Evolutionary conservation across 2,888 invertebrate species (phyloP), one percentile per base, ranked within the genome.

Genomic region (Lamellibrachia columna): DNA sequence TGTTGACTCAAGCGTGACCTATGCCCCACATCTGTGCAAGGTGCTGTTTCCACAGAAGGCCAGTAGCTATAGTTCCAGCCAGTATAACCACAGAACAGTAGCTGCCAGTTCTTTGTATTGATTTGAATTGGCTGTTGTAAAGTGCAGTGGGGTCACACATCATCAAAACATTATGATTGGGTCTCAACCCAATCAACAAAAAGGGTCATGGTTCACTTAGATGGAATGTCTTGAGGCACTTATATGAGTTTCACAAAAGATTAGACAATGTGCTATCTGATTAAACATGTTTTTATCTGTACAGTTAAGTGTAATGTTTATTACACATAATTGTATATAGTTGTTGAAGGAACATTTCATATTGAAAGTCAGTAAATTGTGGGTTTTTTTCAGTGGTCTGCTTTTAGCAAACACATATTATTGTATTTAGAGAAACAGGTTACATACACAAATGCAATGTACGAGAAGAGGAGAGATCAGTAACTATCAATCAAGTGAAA

Each of bases 1-100:
- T 75, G 75, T 75, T 75, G 75, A 75, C 11, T 75, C 75, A 75
- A 75, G 75, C 75, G 75, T 75, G 75, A 75, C 75, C 75, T 75
- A 22, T 75, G 75, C 75, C 75, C 75, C 22, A 75, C 75, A 75
- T 75, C 75, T 75, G 6, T 22, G 22, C 75, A 40, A 40, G 40
- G 40, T 75, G 22, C 4, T 22, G 75, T 22, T 6, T 75, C 75
- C 75, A 15, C 60, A 6, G 4, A n/a, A 22, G 75, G 22, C 75
- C 9, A 9, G 55, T 1, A 7, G 9, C 55, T 9, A 75, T 9
- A 75, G 15, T 75, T 11, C 15, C 15, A 22, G 2, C 15, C 75
- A 22, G 75, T 75, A 40, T 22, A 22, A 11, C 22, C 3, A 11
- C 75, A 75, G 75, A 75, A 75, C 75, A 22, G 22, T 75, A n/a